Evolutionary conservation across 2,797 vertebrate species (phyloP).

Genomic region (Acomys russatus): DNA sequence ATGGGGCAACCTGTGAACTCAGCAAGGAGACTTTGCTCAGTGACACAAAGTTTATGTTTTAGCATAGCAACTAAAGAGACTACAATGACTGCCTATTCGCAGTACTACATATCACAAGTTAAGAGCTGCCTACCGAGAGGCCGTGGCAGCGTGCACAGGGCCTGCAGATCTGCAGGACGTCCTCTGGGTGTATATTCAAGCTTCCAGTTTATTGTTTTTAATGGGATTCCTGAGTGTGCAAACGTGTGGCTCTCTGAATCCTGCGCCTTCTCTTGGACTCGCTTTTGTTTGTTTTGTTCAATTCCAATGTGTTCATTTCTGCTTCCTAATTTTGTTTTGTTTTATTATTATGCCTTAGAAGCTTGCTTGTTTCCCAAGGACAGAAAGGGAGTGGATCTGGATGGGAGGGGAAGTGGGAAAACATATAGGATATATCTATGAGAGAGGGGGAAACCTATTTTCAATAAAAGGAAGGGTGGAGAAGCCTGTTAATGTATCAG

Average conservation of each 20-base stretch:
- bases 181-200: neutral
- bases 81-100: neutral
- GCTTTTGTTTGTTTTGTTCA: neutral
- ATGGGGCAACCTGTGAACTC: slow-evolving; percentile 85
- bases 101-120: neutral
- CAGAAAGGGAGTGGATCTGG: neutral
- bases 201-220: too few relatives aligned
- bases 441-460: neutral
- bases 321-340: neutral
- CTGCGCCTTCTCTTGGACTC: neutral
- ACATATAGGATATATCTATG: neutral
- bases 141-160: neutral
- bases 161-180: neutral
- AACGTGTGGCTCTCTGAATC: neutral
- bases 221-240: neutral
- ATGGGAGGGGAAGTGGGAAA: neutral
- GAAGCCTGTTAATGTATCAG: neutral
- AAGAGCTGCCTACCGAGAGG: neutral
- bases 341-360: neutral
- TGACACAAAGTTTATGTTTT: rapidly evolving
- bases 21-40: slow-evolving; percentile 29
- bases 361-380: neutral
- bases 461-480: neutral
- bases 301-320: neutral
- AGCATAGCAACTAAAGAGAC: neutral